phyloP scores from a whole-genome alignment of 1,140 invertebrate genomes.

The Dreissena polymorpha region DNA sequence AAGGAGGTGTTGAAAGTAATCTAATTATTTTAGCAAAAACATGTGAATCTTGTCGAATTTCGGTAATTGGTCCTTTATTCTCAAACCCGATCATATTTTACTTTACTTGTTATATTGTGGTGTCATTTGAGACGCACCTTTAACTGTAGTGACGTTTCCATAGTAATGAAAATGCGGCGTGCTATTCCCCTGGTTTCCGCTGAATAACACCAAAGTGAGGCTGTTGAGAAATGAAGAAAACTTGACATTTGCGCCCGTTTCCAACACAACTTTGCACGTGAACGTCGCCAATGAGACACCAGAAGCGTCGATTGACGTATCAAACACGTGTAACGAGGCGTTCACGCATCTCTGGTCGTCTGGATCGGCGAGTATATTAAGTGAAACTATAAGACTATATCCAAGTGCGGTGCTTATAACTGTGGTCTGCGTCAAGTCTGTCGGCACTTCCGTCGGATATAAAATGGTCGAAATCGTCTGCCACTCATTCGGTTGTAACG shows the following conservation, averaged over 20 bases:
- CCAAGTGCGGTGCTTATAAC: conserved; percentile 31
- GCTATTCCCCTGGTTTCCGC: not conserved
- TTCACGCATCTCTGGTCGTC: too few species aligned
- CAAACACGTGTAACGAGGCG: too few species aligned
- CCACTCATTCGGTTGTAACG: not conserved
- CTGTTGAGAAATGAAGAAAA: conserved; percentile 7
- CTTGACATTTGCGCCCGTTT: not conserved
- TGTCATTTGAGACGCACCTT: conserved; percentile 3
- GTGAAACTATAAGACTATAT: not conserved
- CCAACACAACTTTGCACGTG: too few species aligned
- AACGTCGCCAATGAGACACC: too few species aligned
- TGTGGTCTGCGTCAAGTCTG: not conserved
- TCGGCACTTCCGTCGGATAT: conserved; percentile 8
- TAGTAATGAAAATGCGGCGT: not conserved
- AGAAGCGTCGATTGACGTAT: too few species aligned
- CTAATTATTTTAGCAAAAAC: too few species aligned
- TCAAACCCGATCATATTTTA: too few species aligned
- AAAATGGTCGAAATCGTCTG: conserved; percentile 9
- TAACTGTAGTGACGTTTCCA: conserved; percentile 5
- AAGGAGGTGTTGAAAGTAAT: too few species aligned
- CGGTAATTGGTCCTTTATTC: too few species aligned
- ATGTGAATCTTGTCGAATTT: too few species aligned
- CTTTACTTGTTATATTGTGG: too few species aligned
- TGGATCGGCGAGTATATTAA: too few species aligned
- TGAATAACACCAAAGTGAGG: not conserved